These are phyloP conservation scores for Nephrotoma guestfalica DNA, from an alignment of 2,888 invertebrate genomes.

Conservation along the genomic window DNA sequence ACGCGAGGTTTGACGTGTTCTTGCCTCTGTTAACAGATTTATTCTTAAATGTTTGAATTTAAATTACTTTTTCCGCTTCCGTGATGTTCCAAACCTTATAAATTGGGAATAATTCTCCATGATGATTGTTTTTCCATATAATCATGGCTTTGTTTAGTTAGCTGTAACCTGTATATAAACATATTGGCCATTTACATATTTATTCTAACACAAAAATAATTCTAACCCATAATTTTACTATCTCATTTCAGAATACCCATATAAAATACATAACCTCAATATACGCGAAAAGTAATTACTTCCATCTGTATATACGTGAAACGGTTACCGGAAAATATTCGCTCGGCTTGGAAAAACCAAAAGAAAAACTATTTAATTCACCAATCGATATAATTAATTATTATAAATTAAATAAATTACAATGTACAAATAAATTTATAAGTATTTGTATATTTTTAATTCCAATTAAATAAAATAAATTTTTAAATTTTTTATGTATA, in stretches of 20 bases:
- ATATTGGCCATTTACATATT: no score
- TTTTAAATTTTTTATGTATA: background rate
- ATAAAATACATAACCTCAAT: constrained; percentile 30
- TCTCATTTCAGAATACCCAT: constrained; percentile 19
- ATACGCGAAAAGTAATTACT: constrained; percentile 24
- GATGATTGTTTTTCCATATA: no score
- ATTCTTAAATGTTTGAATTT: no score
- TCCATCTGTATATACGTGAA: constrained; percentile 28
- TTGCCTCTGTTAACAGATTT: no score
- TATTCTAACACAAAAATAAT: no score
- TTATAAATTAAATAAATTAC: constrained; percentile 23
- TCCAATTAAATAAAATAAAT: constrained; percentile 18
- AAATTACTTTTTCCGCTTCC: no score
- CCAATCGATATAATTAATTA: constrained; percentile 30
- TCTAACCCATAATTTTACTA: background rate
- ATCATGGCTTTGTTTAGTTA: no score
- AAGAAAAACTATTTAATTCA: constrained; percentile 24
- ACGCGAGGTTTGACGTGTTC: no score
- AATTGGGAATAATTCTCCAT: no score
- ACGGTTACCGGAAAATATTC: constrained; percentile 21
- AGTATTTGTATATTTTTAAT: constrained; percentile 22
- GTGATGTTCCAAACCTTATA: no score
- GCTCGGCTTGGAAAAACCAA: constrained; percentile 25
- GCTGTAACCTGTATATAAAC: no score
- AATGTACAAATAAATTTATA: constrained; percentile 27